A percentile compares a stretch with the other conserved stretches of the same genome.
These are phyloP conservation scores for Colletes gigas DNA, from an alignment of 1,140 invertebrate genomes.

Conservation along the genomic window DNA sequence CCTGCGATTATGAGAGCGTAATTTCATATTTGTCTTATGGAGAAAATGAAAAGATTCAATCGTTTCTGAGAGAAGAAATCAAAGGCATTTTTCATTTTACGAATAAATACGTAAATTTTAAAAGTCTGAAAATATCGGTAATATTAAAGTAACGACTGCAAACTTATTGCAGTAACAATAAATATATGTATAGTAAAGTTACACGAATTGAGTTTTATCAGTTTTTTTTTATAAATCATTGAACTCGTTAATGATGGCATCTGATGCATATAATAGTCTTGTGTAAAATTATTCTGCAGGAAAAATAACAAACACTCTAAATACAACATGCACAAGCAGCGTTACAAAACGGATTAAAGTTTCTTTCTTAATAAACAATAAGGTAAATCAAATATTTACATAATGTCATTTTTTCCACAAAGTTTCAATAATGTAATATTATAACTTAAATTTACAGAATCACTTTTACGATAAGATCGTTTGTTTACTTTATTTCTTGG, in stretches of 20 bases:
- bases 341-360: neutral
- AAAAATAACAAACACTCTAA: neutral
- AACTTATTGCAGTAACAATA: slow-evolving; percentile 13
- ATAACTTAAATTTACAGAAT: neutral
- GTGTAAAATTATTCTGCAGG: neutral
- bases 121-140: slow-evolving; percentile 9
- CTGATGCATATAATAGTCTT: neutral
- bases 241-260: slow-evolving; percentile 16
- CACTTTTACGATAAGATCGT: neutral
- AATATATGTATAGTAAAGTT: neutral
- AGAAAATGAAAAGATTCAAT: slow-evolving; percentile 16
- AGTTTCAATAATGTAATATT: neutral
- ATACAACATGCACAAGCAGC: slow-evolving; percentile 25
- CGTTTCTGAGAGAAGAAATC: slow-evolving; percentile 10
- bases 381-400: slow-evolving; percentile 34
- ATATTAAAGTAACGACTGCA: slow-evolving; percentile 13
- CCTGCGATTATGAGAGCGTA: slow-evolving; percentile 23
- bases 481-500: neutral
- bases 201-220: slow-evolving; percentile 17
- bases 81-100: neutral
- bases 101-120: neutral
- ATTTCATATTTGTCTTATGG: slow-evolving; percentile 27
- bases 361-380: slow-evolving; percentile 5
- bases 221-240: neutral
- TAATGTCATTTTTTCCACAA: neutral